Conservation (phyloP, 2,888 invertebrate genomes). For the Coelogynopora nodosa region DNA sequence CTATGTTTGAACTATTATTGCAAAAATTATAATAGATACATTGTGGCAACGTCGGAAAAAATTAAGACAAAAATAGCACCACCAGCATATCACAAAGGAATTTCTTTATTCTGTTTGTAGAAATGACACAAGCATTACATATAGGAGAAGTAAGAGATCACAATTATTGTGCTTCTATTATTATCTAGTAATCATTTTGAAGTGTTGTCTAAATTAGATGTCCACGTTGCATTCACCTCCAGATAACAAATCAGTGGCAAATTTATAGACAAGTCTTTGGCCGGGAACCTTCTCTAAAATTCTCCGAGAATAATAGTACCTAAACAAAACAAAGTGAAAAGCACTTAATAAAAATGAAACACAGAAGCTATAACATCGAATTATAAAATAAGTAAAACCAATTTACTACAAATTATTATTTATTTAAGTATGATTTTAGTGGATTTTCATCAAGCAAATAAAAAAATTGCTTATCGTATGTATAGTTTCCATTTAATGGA, state of each 20-base stretch:
- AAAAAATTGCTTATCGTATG: too few relatives aligned
- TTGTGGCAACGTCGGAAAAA: not conserved
- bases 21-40: not conserved
- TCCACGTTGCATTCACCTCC: conserved; percentile 3
- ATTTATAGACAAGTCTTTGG: conserved; percentile 95
- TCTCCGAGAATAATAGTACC: conserved; percentile 96
- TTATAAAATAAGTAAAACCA: too few relatives aligned
- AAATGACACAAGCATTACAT: too few relatives aligned
- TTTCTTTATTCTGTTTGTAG: too few relatives aligned
- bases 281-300: conserved; percentile 99
- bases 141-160: not conserved
- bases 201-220: not conserved
- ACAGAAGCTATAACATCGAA: too few relatives aligned
- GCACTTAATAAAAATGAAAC: too few relatives aligned
- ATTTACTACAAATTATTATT: too few relatives aligned
- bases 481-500: too few relatives aligned
- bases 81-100: not conserved
- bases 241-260: conserved; percentile 69
- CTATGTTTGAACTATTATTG: not conserved
- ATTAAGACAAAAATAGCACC: conserved; percentile 2
- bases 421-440: too few relatives aligned
- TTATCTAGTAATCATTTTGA: not conserved
- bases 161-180: too few relatives aligned
- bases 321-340: conserved; percentile 50
- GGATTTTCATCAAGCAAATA: too few relatives aligned